Evolutionary conservation across 1,140 invertebrate genomes (phyloP).

Genomic region (Papilio dardanus): DNA sequence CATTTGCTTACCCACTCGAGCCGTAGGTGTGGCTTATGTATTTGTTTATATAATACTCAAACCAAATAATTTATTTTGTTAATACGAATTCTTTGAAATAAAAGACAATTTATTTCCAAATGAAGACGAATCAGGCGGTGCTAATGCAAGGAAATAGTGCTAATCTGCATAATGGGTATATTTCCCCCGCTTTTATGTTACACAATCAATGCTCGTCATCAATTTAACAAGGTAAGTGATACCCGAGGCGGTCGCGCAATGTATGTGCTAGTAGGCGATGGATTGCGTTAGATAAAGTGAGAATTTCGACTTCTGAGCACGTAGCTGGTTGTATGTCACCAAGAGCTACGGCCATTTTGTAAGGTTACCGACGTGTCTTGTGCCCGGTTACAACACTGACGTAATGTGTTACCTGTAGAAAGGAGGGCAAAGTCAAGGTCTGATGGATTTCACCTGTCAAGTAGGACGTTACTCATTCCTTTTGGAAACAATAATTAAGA

Average conservation of each 20-base stretch:
- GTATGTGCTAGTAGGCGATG: conserved; percentile 19
- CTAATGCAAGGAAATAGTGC: conserved; percentile 24
- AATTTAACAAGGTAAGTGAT: conserved; percentile 25
- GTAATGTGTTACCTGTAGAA: conserved; percentile 51
- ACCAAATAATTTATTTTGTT: conserved; percentile 6
- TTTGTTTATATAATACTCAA: conserved; percentile 5
- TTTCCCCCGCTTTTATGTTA: conserved; percentile 24
- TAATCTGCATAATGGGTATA: conserved; percentile 24
- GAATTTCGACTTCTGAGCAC: conserved; percentile 50
- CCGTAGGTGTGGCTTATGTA: conserved; percentile 5
- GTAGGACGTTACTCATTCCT: conserved; percentile 27
- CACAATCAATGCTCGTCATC: conserved; percentile 29
- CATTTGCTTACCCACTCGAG: conserved; percentile 6
- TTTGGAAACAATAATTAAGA: background rate
- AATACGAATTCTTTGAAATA: conserved; percentile 18
- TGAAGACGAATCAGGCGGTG: conserved; percentile 16
- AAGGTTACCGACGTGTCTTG: conserved; percentile 51
- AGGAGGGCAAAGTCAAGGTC: conserved; percentile 68
- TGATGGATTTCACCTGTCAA: conserved; percentile 55
- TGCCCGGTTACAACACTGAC: conserved; percentile 45
- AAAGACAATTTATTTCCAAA: conserved; percentile 38
- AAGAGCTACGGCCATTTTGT: conserved; percentile 46
- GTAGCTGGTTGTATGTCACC: conserved; percentile 46
- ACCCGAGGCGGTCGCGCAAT: conserved; percentile 18
- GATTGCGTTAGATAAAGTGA: conserved; percentile 33